Evolutionary conservation across 2,797 vertebrate genomes (phyloP), one percentile per base, ranked within the genome.

Genomic region (Acipenser transmontanus): DNA sequence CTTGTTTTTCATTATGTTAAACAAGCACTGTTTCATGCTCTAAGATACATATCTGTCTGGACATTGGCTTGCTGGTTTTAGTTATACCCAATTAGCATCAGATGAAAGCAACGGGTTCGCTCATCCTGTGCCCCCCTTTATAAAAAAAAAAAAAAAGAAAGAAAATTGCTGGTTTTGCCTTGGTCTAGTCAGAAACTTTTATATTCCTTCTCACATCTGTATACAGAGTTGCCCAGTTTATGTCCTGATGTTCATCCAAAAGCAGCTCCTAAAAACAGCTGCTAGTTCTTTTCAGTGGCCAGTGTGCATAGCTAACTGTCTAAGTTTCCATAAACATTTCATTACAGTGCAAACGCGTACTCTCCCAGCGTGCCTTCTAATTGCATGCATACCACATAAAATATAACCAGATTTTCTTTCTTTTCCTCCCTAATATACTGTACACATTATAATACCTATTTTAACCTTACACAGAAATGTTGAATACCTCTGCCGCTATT

Each of bases 371-470:
- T 74, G 76, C 69, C 73, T 77, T 80, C 76, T 82, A 73, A 91
- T 89, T 87, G 86, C 64, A 82, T 60, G 80, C 76, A 81, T 82
- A 78, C 80, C 83, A 87, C 83, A 86, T 83, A 85, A 90, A 88
- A 87, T 84, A 87, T 75, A 88, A 85, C 81, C 87, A 88, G 82
- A 88, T 85, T 86, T 80, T 86, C 85, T 54, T 86, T 83, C 81
- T 80, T 82, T 80, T 56, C 76, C 71, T 74, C 68, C 65, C 67
- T 60, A 47, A 66, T 66, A 54, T 66, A 56, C 50, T 54, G 52
- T 54, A 66, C 50, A 66, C 49, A 66, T 54, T 56, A 34, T 47
- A 20, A 47, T 61, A 9, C 60, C 54, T 57, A n/a, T 57, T 6
- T 57, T 57, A 11, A 12, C 60, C 13, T 20, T 47, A 61, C 8